Evolutionary conservation across 2,888 invertebrate genomes (phyloP).

Genomic region (Tryphoninae sp.): DNA sequence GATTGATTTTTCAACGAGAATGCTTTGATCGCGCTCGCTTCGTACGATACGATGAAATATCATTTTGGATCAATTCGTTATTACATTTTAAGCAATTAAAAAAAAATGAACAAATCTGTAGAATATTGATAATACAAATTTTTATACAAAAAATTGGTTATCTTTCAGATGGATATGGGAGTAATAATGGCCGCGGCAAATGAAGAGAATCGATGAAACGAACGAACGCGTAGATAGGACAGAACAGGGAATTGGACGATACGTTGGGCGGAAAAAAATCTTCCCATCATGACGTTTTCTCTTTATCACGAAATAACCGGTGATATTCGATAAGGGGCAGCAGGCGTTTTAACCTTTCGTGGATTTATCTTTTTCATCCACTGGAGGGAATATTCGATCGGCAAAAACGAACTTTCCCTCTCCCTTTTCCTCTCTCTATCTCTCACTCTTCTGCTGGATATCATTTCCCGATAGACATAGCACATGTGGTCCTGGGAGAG

Average conservation of each 20-base stretch:
- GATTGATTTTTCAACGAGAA: too few relatives aligned
- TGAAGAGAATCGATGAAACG: too few relatives aligned
- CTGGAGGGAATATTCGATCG: constrained; percentile 6
- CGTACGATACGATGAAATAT: too few relatives aligned
- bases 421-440: neutral
- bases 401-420: neutral
- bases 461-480: neutral
- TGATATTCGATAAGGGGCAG: constrained; percentile 4
- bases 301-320: neutral
- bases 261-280: neutral
- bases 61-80: too few relatives aligned
- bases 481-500: constrained; percentile 1
- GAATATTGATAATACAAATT: too few relatives aligned
- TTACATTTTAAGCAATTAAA: too few relatives aligned
- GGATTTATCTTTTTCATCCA: constrained; percentile 1
- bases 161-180: too few relatives aligned
- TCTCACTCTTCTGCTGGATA: neutral
- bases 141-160: too few relatives aligned
- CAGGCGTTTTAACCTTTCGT: neutral
- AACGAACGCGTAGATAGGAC: too few relatives aligned
- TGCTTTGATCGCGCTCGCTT: too few relatives aligned
- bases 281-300: neutral
- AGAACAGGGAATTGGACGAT: neutral
- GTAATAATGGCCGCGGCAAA: too few relatives aligned
- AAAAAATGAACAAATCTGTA: too few relatives aligned